phyloP scores from a whole-genome alignment of 2,888 invertebrate species.

The Rhamnusium bicolor region DNA sequence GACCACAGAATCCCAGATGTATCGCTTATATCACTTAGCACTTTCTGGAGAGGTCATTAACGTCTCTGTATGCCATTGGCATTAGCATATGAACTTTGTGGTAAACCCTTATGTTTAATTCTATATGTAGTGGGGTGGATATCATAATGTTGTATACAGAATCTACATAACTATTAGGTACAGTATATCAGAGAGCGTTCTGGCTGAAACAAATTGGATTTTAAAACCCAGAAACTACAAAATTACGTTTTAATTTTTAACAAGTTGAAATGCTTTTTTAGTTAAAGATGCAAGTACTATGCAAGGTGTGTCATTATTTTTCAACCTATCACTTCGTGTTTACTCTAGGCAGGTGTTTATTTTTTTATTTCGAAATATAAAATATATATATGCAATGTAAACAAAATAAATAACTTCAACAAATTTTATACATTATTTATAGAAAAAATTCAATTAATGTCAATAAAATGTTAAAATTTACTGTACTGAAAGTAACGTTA shows the following conservation, averaged over 20 bases:
- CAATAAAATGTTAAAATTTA: slow-evolving; percentile 23
- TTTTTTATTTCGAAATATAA: neutral
- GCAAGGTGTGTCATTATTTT: no score
- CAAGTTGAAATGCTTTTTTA: no score
- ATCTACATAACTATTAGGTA: neutral
- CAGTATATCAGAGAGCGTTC: no score
- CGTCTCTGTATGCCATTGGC: slow-evolving; percentile 43
- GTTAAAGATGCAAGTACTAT: no score
- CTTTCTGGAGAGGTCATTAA: slow-evolving; percentile 59
- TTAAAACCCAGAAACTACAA: no score
- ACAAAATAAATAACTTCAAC: neutral
- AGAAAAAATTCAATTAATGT: slow-evolving; percentile 12
- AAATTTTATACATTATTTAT: slow-evolving; percentile 15
- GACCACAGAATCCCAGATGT: slow-evolving; percentile 67
- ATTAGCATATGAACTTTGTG: slow-evolving; percentile 52
- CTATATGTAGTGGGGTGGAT: neutral
- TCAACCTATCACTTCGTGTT: no score
- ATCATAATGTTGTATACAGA: neutral
- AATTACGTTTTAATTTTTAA: no score
- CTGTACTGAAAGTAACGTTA: slow-evolving; percentile 30
- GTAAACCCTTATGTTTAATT: slow-evolving; percentile 39
- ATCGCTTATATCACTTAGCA: slow-evolving; percentile 70
- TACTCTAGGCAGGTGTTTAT: neutral
- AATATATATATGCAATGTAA: neutral
- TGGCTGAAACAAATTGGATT: no score